Conservation (phyloP, 2,113 vertebrate genomes). For the Heptranchias perlo region DNA sequence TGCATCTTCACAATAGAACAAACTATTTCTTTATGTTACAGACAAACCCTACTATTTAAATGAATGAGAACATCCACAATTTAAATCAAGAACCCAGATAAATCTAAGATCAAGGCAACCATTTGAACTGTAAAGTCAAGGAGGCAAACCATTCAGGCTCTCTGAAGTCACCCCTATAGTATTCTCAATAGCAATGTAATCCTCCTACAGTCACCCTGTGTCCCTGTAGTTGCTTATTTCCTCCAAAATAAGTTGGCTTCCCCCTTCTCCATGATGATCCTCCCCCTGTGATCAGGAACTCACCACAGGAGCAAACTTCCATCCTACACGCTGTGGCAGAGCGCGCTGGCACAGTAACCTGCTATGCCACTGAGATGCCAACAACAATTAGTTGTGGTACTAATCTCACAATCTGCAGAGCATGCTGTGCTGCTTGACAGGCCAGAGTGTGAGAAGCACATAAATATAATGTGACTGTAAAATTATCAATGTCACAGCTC, state of each 20-base stretch:
- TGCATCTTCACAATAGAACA: neutral
- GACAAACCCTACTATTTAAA: neutral
- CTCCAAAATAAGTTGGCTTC: conserved; percentile 4
- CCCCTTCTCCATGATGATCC: conserved; percentile 7
- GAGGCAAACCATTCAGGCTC: neutral
- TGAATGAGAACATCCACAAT: neutral
- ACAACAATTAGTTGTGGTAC: conserved; percentile 36
- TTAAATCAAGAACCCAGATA: neutral
- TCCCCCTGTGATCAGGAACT: conserved; percentile 23
- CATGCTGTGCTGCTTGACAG: conserved; percentile 32
- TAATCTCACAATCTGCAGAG: conserved; percentile 33
- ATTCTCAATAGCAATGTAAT: neutral
- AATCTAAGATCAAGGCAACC: neutral
- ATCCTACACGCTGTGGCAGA: conserved; percentile 27
- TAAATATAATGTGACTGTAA: conserved; percentile 3
- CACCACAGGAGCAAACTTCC: conserved; percentile 35
- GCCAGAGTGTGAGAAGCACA: conserved; percentile 19
- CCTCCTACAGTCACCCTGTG: neutral
- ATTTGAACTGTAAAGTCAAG: neutral
- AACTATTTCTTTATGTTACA: neutral
- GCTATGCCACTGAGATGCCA: conserved; percentile 23
- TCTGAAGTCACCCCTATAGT: neutral
- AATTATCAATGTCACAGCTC: conserved; percentile 33
- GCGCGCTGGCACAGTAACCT: conserved; percentile 25
- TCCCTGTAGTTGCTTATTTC: neutral